Percentiles rank a stretch among this genome's conserved stretches.
Evolutionary conservation across 2,797 vertebrate species (phyloP).

Genomic region (Kryptopterus vitreolus): DNA sequence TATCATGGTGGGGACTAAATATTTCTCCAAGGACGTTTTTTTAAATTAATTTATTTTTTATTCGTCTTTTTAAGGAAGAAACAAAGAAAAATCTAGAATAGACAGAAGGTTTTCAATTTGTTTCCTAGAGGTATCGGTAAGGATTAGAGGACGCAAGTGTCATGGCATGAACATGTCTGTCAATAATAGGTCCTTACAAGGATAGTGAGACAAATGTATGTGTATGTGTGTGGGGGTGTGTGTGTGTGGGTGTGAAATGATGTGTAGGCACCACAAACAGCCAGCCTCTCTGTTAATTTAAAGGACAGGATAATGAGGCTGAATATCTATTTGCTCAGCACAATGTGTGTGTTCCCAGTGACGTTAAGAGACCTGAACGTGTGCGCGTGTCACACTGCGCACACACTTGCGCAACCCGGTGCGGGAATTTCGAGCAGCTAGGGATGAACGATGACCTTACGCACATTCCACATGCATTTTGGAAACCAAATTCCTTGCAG

Average conservation of each 20-base stretch:
- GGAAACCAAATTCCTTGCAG: not conserved
- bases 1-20: not conserved
- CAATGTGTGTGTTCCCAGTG: constrained; percentile 75
- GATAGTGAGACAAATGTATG: not conserved
- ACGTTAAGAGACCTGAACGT: constrained; percentile 63
- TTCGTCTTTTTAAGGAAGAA: not conserved
- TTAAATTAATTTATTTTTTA: no score
- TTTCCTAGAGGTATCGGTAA: not conserved
- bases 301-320: constrained; percentile 79
- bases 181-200: constrained; percentile 4
- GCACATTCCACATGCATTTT: constrained; percentile 35
- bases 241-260: constrained; percentile 64
- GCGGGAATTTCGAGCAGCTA: constrained; percentile 6
- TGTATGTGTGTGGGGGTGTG: not conserved
- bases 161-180: not conserved
- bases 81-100: not conserved
- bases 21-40: not conserved
- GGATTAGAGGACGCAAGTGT: not conserved
- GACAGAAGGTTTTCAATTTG: not conserved
- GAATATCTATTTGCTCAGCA: constrained; percentile 75
- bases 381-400: constrained; percentile 34
- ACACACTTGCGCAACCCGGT: constrained; percentile 30
- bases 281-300: constrained; percentile 69
- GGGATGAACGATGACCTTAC: constrained; percentile 35
- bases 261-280: constrained; percentile 67